These are phyloP conservation scores for Agapornis roseicollis DNA, from an alignment of 2,113 vertebrate genomes.

Conservation along the genomic window DNA sequence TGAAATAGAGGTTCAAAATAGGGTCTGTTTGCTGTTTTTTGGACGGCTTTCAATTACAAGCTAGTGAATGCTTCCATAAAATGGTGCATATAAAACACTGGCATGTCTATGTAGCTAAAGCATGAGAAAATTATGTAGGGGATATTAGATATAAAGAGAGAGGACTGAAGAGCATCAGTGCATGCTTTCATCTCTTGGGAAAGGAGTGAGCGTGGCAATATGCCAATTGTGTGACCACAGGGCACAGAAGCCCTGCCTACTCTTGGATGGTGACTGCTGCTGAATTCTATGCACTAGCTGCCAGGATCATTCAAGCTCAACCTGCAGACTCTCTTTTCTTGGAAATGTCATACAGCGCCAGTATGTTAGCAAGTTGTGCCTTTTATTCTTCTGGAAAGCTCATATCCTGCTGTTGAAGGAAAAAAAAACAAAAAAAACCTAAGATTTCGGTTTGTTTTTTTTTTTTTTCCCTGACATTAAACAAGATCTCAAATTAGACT, in stretches of 20 bases:
- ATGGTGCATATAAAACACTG: background rate
- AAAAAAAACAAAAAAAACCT: too few relatives aligned
- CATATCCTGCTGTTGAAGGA: background rate
- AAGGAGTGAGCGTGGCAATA: background rate
- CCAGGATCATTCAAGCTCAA: slow-evolving; percentile 21
- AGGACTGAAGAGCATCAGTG: background rate
- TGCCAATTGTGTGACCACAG: background rate
- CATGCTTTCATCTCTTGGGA: background rate
- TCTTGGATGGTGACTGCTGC: background rate
- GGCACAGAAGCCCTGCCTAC: background rate
- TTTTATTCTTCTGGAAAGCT: background rate
- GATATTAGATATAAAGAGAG: background rate
- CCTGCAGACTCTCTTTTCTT: background rate
- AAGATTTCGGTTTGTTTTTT: too few relatives aligned
- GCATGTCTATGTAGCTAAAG: background rate
- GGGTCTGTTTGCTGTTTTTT: background rate
- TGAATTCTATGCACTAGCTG: background rate
- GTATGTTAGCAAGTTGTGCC: background rate
- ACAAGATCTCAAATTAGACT: background rate
- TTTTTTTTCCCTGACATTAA: background rate
- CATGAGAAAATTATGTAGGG: background rate
- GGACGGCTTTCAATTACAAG: background rate
- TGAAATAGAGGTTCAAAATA: background rate
- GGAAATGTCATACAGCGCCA: background rate
- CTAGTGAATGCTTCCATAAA: background rate